These are phyloP conservation scores for Bradynema listronoti DNA, from an alignment of 1,140 invertebrate species.

Conservation along the genomic window DNA sequence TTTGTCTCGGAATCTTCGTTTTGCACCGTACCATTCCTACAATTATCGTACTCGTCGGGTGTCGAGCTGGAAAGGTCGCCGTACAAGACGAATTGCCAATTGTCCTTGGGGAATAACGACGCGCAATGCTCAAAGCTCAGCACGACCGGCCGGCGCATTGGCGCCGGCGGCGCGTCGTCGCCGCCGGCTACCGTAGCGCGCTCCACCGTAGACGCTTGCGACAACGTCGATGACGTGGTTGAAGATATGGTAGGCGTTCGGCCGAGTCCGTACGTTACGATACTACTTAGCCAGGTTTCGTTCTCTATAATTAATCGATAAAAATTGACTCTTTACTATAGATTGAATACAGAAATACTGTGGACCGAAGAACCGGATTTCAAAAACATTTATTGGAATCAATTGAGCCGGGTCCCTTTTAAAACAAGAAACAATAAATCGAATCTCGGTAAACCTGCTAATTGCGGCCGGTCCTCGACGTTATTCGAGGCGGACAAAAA, in stretches of 20 bases:
- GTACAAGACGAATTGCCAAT: constrained; percentile 51
- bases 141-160: constrained; percentile 42
- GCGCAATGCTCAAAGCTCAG: constrained; percentile 53
- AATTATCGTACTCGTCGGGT: no score
- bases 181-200: neutral
- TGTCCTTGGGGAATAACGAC: constrained; percentile 51
- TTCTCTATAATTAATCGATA: constrained; percentile 14
- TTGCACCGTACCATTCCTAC: no score
- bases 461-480: constrained; percentile 32
- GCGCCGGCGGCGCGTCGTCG: constrained; percentile 7
- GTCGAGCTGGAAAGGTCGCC: no score
- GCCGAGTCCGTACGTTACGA: constrained; percentile 34
- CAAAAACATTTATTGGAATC: constrained; percentile 5
- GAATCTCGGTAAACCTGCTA: constrained; percentile 36
- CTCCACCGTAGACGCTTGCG: no score
- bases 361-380: neutral
- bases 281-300: constrained; percentile 39
- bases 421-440: no score
- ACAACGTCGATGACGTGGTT: no score
- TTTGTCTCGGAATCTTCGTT: no score
- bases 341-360: neutral
- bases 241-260: constrained; percentile 8
- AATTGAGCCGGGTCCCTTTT: no score
- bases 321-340: no score
- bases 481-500: constrained; percentile 54